Percentiles rank a stretch among this genome's conserved stretches.
Conservation (phyloP, 2,113 vertebrate species). For the Etheostoma cragini region DNA sequence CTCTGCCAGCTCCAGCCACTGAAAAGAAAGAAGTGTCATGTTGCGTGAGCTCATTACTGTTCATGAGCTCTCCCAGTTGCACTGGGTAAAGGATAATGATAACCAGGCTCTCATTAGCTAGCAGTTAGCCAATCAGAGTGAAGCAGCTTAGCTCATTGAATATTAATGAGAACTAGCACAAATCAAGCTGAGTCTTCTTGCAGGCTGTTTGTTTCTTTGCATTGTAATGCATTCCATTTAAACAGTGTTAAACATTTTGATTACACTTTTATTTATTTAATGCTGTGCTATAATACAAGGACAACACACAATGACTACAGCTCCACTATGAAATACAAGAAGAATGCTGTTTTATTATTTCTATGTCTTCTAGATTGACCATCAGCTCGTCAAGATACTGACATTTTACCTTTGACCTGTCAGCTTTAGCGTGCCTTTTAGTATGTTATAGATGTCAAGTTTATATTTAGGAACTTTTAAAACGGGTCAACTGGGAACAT, state of each 20-base stretch:
- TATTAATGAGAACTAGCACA: too few species aligned
- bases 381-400: background rate
- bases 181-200: too few species aligned
- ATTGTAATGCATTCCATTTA: background rate
- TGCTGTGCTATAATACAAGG: too few species aligned
- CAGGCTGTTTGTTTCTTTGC: too few species aligned
- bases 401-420: background rate
- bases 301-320: background rate
- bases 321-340: background rate
- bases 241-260: background rate
- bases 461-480: background rate
- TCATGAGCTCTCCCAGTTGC: too few species aligned
- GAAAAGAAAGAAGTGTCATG: too few species aligned
- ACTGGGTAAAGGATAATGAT: too few species aligned
- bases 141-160: too few species aligned
- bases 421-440: background rate
- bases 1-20: too few species aligned
- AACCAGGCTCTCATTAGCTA: too few species aligned
- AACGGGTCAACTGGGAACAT: background rate
- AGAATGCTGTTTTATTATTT: background rate
- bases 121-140: too few species aligned
- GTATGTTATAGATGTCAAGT: background rate
- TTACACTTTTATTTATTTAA: background rate
- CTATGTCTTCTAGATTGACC: background rate
- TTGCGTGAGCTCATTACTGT: too few species aligned